A percentile compares a stretch with the other conserved stretches of the same genome.
phyloP scores from a whole-genome alignment of 2,888 invertebrate species.

The Phyllotreta cruciferae region DNA sequence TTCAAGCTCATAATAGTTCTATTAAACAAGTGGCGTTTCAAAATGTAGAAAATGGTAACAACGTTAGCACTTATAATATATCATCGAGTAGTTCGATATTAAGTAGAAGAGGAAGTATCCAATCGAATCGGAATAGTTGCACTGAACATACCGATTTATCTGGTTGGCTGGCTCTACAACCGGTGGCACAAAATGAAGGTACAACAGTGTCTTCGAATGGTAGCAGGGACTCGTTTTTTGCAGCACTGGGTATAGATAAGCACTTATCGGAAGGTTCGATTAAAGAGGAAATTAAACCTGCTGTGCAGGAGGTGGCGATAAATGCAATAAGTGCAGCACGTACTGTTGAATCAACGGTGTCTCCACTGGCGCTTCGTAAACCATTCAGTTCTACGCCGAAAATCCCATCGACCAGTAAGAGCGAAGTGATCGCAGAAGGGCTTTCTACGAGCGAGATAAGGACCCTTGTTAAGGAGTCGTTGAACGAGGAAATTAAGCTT shows the following conservation, averaged over 20 bases:
- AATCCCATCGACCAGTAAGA: background rate
- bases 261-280: background rate
- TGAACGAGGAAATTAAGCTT: slow-evolving; percentile 25
- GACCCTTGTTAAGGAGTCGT: no score
- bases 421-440: no score
- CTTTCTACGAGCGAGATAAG: no score
- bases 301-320: no score
- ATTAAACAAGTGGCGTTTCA: slow-evolving; percentile 63
- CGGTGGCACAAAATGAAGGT: slow-evolving; percentile 25
- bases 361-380: slow-evolving; percentile 27
- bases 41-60: slow-evolving; percentile 27
- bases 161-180: slow-evolving; percentile 1
- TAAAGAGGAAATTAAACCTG: no score
- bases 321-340: no score
- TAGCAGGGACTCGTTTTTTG: slow-evolving; percentile 51
- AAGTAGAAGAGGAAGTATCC: slow-evolving; percentile 25
- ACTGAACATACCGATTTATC: no score
- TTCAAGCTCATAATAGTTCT: slow-evolving; percentile 63
- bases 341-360: no score
- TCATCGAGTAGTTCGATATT: slow-evolving; percentile 20
- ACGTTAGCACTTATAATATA: slow-evolving; percentile 24
- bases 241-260: slow-evolving; percentile 48
- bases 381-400: slow-evolving; percentile 43
- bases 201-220: slow-evolving; percentile 34
- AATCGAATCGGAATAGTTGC: slow-evolving; percentile 32